Percentiles rank a stretch among this genome's conserved stretches.
Evolutionary conservation across 30 jellyfish, hydroid and myxozoan species (phyloP).

Genomic region (Chrysaora quinquecirrha): DNA sequence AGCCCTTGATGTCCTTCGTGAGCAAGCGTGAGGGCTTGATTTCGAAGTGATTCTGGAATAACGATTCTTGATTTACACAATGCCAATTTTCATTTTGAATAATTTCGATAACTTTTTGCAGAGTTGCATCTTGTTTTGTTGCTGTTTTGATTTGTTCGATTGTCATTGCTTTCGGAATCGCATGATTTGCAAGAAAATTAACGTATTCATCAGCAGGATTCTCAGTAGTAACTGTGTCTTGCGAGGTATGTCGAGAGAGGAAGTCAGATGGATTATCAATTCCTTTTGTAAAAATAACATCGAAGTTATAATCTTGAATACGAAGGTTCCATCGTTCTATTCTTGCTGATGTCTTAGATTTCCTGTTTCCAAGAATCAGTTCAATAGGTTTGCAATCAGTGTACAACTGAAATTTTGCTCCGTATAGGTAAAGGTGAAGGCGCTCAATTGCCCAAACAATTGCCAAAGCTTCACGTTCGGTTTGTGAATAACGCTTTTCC

Average conservation of each 20-base stretch:
- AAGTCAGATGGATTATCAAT: neutral
- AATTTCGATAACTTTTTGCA: neutral
- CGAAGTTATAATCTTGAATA: neutral
- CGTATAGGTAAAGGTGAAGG: neutral
- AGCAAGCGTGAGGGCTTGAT: neutral
- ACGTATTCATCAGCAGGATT: neutral
- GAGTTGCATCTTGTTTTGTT: neutral
- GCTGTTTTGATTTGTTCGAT: neutral
- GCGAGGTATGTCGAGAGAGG: neutral
- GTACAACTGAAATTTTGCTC: neutral
- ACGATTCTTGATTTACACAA: neutral
- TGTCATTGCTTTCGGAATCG: neutral
- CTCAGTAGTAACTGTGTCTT: too few species aligned
- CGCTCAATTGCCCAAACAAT: neutral
- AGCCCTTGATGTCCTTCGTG: neutral
- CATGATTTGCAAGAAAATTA: neutral
- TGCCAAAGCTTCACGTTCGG: neutral
- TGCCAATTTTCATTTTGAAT: neutral
- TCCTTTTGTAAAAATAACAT: neutral
- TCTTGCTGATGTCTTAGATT: neutral
- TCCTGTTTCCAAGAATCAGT: neutral
- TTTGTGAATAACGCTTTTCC: neutral
- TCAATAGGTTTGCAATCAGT: neutral
- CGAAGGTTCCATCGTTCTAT: neutral
- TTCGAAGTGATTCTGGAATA: neutral